A percentile compares a stretch with the other conserved stretches of the same genome.
phyloP scores from a whole-genome alignment of 2,888 invertebrate species.

The Reticulitermes lucifugus region DNA sequence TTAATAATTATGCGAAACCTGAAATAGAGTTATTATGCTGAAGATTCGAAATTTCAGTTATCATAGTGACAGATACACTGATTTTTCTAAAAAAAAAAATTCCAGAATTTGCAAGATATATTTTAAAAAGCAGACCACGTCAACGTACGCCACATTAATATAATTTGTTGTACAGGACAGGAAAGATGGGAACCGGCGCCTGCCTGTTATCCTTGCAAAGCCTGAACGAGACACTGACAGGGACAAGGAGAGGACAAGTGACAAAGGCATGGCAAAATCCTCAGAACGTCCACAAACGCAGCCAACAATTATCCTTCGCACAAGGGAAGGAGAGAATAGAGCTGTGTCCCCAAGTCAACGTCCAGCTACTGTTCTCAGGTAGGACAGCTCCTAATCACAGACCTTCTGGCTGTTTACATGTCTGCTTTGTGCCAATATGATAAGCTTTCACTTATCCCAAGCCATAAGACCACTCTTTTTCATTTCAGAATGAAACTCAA shows the following conservation, averaged over 20 bases:
- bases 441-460: no score
- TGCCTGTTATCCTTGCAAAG: conserved; percentile 57
- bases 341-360: conserved; percentile 72
- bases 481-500: no score
- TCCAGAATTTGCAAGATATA: no score
- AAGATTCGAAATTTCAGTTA: neutral
- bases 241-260: conserved; percentile 52
- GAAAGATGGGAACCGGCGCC: conserved; percentile 44
- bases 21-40: neutral
- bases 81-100: no score
- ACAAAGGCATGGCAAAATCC: conserved; percentile 62
- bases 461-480: no score
- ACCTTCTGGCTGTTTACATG: neutral
- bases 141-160: neutral
- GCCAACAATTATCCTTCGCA: conserved; percentile 78
- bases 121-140: no score
- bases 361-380: conserved; percentile 52
- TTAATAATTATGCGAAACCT: neutral
- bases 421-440: neutral
- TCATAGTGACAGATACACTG: no score
- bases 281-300: conserved; percentile 60
- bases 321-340: conserved; percentile 72
- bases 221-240: conserved; percentile 67
- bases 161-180: conserved; percentile 41
- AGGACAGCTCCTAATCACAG: neutral